Evolutionary conservation across 2,888 invertebrate species (phyloP).

Genomic region (Actias luna): DNA sequence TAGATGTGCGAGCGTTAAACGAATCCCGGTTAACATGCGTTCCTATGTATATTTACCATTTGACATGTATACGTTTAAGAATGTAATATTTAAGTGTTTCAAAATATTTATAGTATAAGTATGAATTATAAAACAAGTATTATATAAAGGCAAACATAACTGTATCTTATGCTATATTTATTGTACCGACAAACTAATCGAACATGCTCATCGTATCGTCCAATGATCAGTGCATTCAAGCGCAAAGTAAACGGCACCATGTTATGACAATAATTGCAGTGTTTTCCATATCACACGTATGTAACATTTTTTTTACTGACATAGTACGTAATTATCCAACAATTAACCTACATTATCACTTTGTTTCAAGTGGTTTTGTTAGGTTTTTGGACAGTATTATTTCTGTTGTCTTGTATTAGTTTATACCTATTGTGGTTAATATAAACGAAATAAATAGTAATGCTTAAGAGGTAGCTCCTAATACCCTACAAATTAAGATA

Average conservation of each 20-base stretch:
- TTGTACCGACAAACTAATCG: too few relatives aligned
- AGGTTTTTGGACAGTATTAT: not conserved
- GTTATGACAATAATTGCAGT: constrained; percentile 13
- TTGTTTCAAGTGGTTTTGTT: not conserved
- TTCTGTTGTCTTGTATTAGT: not conserved
- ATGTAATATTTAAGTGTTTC: too few relatives aligned
- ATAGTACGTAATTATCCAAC: not conserved
- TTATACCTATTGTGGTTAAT: not conserved
- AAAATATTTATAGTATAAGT: too few relatives aligned
- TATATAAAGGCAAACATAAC: too few relatives aligned
- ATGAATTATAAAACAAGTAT: too few relatives aligned
- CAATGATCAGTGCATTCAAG: not conserved
- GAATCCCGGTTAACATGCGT: too few relatives aligned
- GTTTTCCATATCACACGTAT: constrained; percentile 19
- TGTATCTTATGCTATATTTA: too few relatives aligned
- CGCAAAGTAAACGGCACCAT: not conserved
- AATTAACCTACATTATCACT: not conserved
- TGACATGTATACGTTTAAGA: too few relatives aligned
- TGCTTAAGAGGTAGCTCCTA: too few relatives aligned
- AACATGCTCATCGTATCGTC: not conserved
- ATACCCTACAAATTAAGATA: too few relatives aligned
- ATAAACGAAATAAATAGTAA: not conserved
- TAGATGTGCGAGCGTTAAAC: too few relatives aligned
- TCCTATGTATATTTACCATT: too few relatives aligned
- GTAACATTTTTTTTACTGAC: not conserved